Base-by-base conservation (phyloP, 2,888 invertebrate genomes). In the Cheilosia pagana region DNA sequence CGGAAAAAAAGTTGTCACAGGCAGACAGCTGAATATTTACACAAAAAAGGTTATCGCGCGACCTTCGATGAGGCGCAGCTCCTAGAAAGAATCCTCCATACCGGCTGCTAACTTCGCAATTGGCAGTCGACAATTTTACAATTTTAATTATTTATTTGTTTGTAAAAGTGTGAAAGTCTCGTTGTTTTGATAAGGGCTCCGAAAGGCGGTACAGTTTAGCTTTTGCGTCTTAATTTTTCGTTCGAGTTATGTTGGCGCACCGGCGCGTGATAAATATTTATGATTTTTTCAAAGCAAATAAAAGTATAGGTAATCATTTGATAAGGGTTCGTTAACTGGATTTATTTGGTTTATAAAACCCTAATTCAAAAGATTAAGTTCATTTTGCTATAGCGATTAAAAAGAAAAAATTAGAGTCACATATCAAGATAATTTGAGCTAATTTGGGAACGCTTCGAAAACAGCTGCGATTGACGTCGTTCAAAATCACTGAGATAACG, bases 161-260 rank as follows among this genome's bases (percentile, higher is more conserved):
- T 31, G 0, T 45, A 16, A 23, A 45, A 45, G 31, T 62, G 21
- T n/a, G 50, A 52, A 50, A 67, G 71, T 28, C 62, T 35, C 5
- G n/a, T 14, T n/a, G 2, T 25, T 8, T 35, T 45, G 74, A 74
- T 74, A 65, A 74, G 74, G 65, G 57, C 45, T 19, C 10, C 35
- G 7, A 39, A 23, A 52, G 21, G 43, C 28, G 53, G 55, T 25
- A 65, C 31, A 10, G 39, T 43, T 31, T 21, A 50, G 41, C 52
- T 72, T 60, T 74, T 74, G 63, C 74, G 74, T 63, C 55, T 63
- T 63, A 74, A 63, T 45, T 63, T 55, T 55, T 43, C 16, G n/a
- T 23, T 16, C 16, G 39, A 65, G 25, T 52, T 72, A 74, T 48
- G 48, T 45, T 63, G 5, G 23, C n/a, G 16, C 25, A 41, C 25